Conservation (phyloP, 2,113 vertebrate genomes). For the Gadus macrocephalus region DNA sequence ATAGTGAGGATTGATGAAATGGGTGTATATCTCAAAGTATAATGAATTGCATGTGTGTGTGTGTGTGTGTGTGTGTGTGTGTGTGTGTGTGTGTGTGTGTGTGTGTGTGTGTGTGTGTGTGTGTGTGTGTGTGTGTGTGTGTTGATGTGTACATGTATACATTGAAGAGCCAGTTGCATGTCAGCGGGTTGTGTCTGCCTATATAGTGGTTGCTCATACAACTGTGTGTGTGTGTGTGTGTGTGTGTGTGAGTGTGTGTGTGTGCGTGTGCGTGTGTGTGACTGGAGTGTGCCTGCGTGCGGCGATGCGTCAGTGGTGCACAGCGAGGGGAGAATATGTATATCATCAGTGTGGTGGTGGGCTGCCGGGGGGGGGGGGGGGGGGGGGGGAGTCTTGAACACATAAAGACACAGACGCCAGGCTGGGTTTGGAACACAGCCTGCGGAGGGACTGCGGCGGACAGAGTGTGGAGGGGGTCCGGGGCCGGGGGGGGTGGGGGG, state of each 20-base stretch:
- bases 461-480: conserved; percentile 41
- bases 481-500: conserved; percentile 23
- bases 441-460: conserved; percentile 61
- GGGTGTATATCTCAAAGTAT: conserved; percentile 29
- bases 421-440: conserved; percentile 66
- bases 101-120: neutral
- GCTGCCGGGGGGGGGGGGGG: conserved; percentile 33
- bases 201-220: neutral
- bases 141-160: neutral
- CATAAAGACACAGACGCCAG: conserved; percentile 57
- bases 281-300: conserved; percentile 35
- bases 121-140: neutral
- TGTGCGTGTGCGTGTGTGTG: conserved; percentile 34
- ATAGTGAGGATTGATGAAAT: conserved; percentile 42
- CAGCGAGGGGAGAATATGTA: conserved; percentile 47
- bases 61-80: neutral
- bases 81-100: neutral
- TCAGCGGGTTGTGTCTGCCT: neutral
- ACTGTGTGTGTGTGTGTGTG: conserved; percentile 24
- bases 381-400: conserved; percentile 33
- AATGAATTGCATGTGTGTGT: neutral
- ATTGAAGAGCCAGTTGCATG: neutral
- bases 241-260: conserved; percentile 33
- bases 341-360: conserved; percentile 52
- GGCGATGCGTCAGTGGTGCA: conserved; percentile 32